Evolutionary conservation across 1,140 invertebrate species (phyloP).

Genomic region (Anastrepha ludens): DNA sequence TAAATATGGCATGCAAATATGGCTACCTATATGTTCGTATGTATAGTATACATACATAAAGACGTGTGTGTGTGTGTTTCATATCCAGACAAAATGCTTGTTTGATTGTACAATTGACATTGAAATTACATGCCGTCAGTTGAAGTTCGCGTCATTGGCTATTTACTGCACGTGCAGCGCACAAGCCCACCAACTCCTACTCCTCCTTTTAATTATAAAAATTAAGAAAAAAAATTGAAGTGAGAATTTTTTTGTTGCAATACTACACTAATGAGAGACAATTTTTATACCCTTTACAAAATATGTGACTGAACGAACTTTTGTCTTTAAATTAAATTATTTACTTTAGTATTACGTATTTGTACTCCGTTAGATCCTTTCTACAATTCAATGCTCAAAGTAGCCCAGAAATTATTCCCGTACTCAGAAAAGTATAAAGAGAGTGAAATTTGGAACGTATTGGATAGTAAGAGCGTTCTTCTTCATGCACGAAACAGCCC

Average conservation of each 20-base stretch:
- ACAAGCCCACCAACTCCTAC: conserved; percentile 7
- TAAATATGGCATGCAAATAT: too few relatives aligned
- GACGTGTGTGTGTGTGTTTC: not conserved
- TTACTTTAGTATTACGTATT: too few relatives aligned
- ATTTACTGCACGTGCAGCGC: conserved; percentile 46
- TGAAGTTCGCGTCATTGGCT: conserved; percentile 32
- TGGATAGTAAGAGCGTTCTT: too few relatives aligned
- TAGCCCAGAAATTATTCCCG: too few relatives aligned
- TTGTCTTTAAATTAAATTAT: too few relatives aligned
- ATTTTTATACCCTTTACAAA: conserved; percentile 15
- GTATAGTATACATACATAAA: not conserved
- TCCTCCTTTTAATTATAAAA: not conserved
- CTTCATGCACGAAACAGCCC: too few relatives aligned
- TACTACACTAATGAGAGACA: not conserved
- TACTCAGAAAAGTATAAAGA: too few relatives aligned
- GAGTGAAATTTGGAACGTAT: too few relatives aligned
- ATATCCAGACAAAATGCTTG: not conserved
- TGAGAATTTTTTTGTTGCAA: not conserved
- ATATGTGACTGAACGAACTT: not conserved
- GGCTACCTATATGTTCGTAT: too few relatives aligned
- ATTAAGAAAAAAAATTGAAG: not conserved
- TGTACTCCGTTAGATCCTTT: too few relatives aligned
- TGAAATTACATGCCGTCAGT: conserved; percentile 31
- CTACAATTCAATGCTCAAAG: too few relatives aligned
- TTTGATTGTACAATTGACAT: conserved; percentile 50